Percentiles rank a stretch among this genome's conserved stretches.
phyloP scores from a whole-genome alignment of 2,888 invertebrate genomes.

The Yponomeuta plumbellus region DNA sequence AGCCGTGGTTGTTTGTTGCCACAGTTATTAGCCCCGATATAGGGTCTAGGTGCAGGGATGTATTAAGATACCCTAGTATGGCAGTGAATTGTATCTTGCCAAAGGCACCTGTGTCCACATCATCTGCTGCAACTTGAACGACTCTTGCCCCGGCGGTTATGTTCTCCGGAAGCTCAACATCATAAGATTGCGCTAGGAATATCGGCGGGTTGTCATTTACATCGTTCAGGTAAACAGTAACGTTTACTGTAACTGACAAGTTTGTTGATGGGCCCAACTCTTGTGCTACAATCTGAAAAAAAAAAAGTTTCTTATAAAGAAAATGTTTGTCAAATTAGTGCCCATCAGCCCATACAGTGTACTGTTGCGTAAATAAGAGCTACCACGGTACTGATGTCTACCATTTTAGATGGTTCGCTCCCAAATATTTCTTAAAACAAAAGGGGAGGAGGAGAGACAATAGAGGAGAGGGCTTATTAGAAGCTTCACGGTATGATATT shows the following conservation, averaged over 20 bases:
- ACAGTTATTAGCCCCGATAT: conserved; percentile 88
- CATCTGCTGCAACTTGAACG: conserved; percentile 86
- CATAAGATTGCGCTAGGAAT: conserved; percentile 84
- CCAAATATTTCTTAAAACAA: not conserved
- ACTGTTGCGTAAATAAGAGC: no score
- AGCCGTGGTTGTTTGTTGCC: conserved; percentile 82
- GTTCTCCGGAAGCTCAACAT: conserved; percentile 87
- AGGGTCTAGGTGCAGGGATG: conserved; percentile 86
- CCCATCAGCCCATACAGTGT: no score
- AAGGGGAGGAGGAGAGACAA: not conserved
- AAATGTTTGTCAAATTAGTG: no score
- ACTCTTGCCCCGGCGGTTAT: conserved; percentile 84
- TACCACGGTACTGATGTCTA: no score
- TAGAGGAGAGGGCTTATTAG: no score
- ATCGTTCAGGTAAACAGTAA: conserved; percentile 88
- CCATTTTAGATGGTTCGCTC: no score
- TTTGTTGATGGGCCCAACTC: conserved; percentile 87
- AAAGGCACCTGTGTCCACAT: conserved; percentile 86
- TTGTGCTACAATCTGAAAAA: conserved; percentile 84
- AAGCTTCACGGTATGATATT: no score
- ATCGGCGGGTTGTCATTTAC: conserved; percentile 92
- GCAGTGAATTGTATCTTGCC: conserved; percentile 87
- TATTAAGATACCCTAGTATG: conserved; percentile 85
- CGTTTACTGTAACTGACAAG: conserved; percentile 83
- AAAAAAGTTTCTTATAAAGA: conserved; percentile 3